These are phyloP conservation scores for Oceanodroma tethys DNA, from an alignment of 2,113 vertebrate species.

Conservation along the genomic window DNA sequence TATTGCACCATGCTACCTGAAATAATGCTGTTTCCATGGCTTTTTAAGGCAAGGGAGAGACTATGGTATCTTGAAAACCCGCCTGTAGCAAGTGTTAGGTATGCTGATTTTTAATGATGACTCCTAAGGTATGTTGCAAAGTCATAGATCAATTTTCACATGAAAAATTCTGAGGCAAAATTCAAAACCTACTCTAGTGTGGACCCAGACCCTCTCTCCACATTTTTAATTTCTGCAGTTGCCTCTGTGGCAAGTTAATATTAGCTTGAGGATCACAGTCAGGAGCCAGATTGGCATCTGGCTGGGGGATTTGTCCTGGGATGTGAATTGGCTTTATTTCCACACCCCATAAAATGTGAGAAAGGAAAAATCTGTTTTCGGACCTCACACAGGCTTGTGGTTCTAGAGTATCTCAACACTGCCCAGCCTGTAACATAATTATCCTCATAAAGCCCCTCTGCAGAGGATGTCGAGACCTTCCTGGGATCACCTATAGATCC, in stretches of 20 bases:
- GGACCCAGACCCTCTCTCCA: not conserved
- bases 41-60: not conserved
- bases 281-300: not conserved
- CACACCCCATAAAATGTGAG: not conserved
- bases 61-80: not conserved
- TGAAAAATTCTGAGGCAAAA: not conserved
- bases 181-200: rapidly evolving
- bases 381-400: not conserved
- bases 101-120: not conserved
- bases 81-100: not conserved
- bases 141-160: not conserved
- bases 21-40: not conserved
- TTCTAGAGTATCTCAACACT: rapidly evolving
- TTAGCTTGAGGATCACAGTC: not conserved
- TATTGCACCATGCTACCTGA: not conserved
- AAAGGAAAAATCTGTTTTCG: not conserved
- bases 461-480: not conserved
- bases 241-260: not conserved
- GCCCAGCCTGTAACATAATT: not conserved
- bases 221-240: not conserved
- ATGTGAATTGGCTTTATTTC: constrained; percentile 1
- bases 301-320: not conserved
- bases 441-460: not conserved
- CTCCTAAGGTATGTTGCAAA: not conserved
- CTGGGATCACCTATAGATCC: not conserved